These are phyloP conservation scores for Rhopalosiphum maidis DNA, from an alignment of 1,140 invertebrate genomes.

Conservation along the genomic window DNA sequence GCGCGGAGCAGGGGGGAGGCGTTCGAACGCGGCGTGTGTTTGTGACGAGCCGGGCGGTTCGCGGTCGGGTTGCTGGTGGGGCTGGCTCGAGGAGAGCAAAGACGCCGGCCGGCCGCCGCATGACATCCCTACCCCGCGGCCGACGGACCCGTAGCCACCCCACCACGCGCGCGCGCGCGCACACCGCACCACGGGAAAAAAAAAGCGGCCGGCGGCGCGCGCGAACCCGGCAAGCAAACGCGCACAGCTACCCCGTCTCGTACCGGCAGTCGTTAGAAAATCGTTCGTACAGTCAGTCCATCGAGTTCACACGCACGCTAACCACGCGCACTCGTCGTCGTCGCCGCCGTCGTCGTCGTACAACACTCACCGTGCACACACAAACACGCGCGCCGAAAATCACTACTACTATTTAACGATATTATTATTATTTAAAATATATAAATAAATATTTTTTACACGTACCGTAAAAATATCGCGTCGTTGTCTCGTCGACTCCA, in stretches of 20 bases:
- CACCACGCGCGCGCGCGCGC: background rate
- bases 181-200: background rate
- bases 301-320: constrained; percentile 53
- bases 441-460: constrained; percentile 15
- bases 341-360: background rate
- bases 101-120: constrained; percentile 54
- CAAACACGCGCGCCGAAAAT: background rate
- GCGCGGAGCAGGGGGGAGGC: background rate
- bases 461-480: background rate
- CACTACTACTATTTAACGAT: background rate
- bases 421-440: background rate
- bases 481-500: background rate
- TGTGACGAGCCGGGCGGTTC: background rate
- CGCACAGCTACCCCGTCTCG: constrained; percentile 18
- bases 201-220: constrained; percentile 27
- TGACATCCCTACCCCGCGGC: constrained; percentile 46
- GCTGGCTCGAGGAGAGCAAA: constrained; percentile 27
- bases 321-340: constrained; percentile 36
- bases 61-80: background rate
- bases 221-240: constrained; percentile 35
- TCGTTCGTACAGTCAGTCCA: constrained; percentile 48
- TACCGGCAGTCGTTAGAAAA: constrained; percentile 51
- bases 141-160: constrained; percentile 1
- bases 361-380: background rate
- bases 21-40: background rate